Conservation (phyloP, 2,113 vertebrate genomes). For the Canis aureus region DNA sequence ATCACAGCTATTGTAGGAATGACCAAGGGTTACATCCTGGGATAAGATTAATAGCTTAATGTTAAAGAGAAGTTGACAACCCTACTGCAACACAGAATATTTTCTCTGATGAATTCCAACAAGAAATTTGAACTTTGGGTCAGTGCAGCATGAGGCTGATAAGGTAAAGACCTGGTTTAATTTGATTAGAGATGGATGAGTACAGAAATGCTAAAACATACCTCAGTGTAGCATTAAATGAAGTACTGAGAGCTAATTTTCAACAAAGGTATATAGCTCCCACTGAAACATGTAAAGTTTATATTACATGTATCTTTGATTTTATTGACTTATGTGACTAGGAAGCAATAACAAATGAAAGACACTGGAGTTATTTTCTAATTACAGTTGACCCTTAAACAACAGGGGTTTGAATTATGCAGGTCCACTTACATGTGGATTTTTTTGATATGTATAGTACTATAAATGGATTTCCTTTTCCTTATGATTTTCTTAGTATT, state of each 20-base stretch:
- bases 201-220: slow-evolving; percentile 33
- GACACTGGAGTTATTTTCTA: neutral
- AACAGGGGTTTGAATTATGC: neutral
- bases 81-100: neutral
- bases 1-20: neutral
- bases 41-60: neutral
- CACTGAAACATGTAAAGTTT: slow-evolving; percentile 41
- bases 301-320: neutral
- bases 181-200: neutral
- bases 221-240: slow-evolving; percentile 5
- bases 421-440: neutral
- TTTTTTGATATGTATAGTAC: neutral
- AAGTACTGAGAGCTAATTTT: slow-evolving; percentile 29
- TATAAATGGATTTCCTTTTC: neutral
- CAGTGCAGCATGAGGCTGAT: neutral
- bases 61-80: neutral
- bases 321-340: neutral
- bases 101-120: neutral
- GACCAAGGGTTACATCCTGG: neutral
- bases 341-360: neutral
- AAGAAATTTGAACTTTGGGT: neutral
- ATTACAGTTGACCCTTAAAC: neutral
- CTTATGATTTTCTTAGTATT: neutral
- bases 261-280: neutral
- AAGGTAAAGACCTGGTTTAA: slow-evolving; percentile 27